Conservation (phyloP, 1,140 invertebrate genomes). For the Eulimnadia texana region DNA sequence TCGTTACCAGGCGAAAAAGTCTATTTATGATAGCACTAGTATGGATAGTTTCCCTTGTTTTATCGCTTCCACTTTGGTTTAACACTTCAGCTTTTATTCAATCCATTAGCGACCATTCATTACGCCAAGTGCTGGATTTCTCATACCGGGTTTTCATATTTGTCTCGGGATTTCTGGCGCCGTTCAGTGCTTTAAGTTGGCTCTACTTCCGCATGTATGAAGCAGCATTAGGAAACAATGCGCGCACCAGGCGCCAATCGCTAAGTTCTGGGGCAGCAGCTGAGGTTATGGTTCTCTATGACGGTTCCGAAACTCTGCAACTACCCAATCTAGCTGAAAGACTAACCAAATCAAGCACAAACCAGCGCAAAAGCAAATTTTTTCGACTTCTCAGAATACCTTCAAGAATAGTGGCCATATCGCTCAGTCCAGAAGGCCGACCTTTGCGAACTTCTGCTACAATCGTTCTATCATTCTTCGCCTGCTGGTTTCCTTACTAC, state of each 20-base stretch:
- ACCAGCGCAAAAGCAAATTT: background rate
- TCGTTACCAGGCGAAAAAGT: conserved; percentile 32
- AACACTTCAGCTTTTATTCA: conserved; percentile 21
- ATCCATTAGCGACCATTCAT: no score
- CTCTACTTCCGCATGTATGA: conserved; percentile 41
- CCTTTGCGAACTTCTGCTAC: background rate
- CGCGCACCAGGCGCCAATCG: conserved; percentile 38
- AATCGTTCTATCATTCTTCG: background rate
- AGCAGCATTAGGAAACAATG: conserved; percentile 37
- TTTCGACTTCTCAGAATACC: background rate
- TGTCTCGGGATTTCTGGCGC: conserved; percentile 33
- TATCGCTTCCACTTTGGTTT: conserved; percentile 25
- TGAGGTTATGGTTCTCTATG: conserved; percentile 16
- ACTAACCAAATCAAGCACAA: background rate
- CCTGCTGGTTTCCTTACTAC: background rate
- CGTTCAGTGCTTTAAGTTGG: conserved; percentile 36
- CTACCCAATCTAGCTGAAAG: no score
- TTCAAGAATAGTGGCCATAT: no score
- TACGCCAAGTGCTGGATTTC: conserved; percentile 10
- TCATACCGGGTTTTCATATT: background rate
- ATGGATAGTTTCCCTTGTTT: conserved; percentile 28
- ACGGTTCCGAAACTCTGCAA: no score
- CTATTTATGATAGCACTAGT: conserved; percentile 29
- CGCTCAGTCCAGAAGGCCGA: background rate
- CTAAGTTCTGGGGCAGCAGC: conserved; percentile 20